Evolutionary conservation across 2,113 vertebrate genomes (phyloP).

Genomic region (Morone chrysops): DNA sequence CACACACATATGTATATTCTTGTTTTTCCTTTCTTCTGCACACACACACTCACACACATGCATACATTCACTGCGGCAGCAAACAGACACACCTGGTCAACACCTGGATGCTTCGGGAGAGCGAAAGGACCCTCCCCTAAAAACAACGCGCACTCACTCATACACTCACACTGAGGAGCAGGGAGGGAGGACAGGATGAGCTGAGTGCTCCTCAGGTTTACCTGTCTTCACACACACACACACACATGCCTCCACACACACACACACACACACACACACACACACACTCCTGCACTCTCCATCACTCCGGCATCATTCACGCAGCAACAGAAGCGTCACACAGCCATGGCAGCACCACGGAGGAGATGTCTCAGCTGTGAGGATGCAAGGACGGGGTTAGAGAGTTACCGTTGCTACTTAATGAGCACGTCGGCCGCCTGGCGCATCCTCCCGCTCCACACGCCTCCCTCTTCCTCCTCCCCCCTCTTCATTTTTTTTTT

Average conservation of each 20-base stretch:
- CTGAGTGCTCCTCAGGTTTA: slow-evolving; percentile 7
- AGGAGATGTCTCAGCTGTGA: slow-evolving; percentile 40
- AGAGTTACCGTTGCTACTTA: slow-evolving; percentile 81
- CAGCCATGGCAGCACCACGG: slow-evolving; percentile 37
- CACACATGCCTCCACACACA: neutral
- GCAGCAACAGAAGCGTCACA: slow-evolving; percentile 35
- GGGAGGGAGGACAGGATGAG: slow-evolving; percentile 14
- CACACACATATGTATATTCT: neutral
- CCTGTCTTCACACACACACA: slow-evolving; percentile 9
- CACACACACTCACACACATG: neutral
- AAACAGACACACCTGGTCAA: slow-evolving; percentile 77
- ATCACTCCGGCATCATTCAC: slow-evolving; percentile 37
- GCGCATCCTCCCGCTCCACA: slow-evolving; percentile 74
- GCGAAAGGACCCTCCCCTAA: slow-evolving; percentile 24
- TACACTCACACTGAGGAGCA: neutral
- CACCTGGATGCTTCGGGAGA: slow-evolving; percentile 68
- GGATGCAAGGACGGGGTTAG: slow-evolving; percentile 56
- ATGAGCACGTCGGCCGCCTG: slow-evolving; percentile 62
- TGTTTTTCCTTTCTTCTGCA: neutral
- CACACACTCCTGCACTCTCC: slow-evolving; percentile 21
- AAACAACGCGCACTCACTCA: slow-evolving; percentile 2
- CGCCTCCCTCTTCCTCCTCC: slow-evolving; percentile 66
- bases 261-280: slow-evolving; percentile 17
- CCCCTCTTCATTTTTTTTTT: slow-evolving; percentile 68
- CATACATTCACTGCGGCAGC: slow-evolving; percentile 65